A percentile compares a stretch with the other conserved stretches of the same genome.
phyloP scores from a whole-genome alignment of 2,888 invertebrate genomes.

The Amphipoea oculea region DNA sequence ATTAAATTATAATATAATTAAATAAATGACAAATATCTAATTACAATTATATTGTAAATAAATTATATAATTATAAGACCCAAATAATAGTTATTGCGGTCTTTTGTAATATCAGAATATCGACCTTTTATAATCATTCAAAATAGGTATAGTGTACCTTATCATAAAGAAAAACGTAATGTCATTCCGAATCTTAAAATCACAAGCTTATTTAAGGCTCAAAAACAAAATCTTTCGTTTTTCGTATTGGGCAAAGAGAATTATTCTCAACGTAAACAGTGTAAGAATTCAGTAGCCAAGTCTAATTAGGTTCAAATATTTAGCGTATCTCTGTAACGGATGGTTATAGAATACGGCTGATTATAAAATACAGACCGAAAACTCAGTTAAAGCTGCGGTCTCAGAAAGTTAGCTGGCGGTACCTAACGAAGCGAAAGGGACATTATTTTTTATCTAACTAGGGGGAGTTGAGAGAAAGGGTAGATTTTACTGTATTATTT shows the following conservation, averaged over 20 bases:
- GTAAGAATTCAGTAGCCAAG: conserved; percentile 21
- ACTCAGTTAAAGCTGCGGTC: conserved; percentile 41
- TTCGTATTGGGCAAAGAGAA: conserved; percentile 37
- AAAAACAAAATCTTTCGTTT: conserved; percentile 8
- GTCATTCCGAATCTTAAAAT: background rate
- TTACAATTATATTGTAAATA: background rate
- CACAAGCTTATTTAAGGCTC: background rate
- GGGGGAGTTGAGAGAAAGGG: conserved; percentile 46
- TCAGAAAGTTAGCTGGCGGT: conserved; percentile 43
- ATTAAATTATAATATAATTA: background rate
- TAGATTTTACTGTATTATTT: conserved; percentile 48
- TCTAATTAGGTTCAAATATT: conserved; percentile 65
- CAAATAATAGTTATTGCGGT: background rate
- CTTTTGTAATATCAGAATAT: background rate
- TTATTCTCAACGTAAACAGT: conserved; percentile 46
- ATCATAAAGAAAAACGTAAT: background rate
- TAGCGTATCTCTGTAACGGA: conserved; percentile 35
- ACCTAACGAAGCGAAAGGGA: conserved; percentile 50
- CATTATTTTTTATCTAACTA: conserved; percentile 56
- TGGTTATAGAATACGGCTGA: conserved; percentile 47
- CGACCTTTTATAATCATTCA: background rate
- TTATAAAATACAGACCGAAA: conserved; percentile 49
- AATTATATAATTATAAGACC: background rate
- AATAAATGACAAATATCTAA: too few relatives aligned
- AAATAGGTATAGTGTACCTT: background rate